phyloP scores from a whole-genome alignment of 2,113 vertebrate genomes.

The Gopherus evgoodei region DNA sequence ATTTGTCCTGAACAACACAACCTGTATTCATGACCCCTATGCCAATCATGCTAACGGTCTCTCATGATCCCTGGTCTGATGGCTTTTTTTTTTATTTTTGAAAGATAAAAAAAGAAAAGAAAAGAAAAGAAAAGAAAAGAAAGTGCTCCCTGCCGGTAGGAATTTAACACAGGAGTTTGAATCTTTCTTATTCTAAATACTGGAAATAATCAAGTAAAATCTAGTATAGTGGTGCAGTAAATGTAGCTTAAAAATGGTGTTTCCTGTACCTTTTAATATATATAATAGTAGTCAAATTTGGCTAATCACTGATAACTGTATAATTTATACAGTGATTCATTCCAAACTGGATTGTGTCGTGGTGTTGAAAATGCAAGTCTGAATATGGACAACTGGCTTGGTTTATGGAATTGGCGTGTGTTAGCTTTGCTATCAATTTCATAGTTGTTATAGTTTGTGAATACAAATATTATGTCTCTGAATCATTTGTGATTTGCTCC shows the following conservation, averaged over 20 bases:
- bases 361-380: background rate
- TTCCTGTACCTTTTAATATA: background rate
- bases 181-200: background rate
- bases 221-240: background rate
- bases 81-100: background rate
- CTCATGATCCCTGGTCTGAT: background rate
- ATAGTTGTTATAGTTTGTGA: background rate
- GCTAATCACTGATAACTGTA: background rate
- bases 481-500: background rate
- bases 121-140: background rate
- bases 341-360: background rate
- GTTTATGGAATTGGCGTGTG: background rate
- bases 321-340: background rate
- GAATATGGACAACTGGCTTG: background rate
- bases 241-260: background rate
- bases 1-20: background rate
- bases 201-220: background rate
- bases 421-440: background rate
- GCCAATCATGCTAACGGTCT: background rate
- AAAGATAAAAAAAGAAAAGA: background rate
- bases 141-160: background rate
- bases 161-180: background rate
- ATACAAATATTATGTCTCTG: background rate
- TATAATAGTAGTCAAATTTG: background rate
- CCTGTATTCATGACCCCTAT: background rate